Conservation (phyloP, 2,113 vertebrate genomes). For the Hippocampus abdominalis region DNA sequence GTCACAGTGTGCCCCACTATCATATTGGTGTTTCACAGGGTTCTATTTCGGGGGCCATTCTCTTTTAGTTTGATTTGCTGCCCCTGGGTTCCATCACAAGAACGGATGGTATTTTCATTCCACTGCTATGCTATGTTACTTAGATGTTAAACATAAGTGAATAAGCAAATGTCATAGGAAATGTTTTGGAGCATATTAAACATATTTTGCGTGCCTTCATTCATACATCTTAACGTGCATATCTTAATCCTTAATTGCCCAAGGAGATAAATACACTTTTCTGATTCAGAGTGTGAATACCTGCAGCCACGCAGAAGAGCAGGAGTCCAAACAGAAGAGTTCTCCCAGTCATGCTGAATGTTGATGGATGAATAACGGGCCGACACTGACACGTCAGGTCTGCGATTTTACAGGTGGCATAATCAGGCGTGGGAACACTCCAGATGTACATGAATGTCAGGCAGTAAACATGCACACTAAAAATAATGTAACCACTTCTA, state of each 20-base stretch:
- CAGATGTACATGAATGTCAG: constrained; percentile 39
- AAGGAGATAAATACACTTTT: background rate
- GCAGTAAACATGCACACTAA: constrained; percentile 11
- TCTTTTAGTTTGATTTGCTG: too few relatives aligned
- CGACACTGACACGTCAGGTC: constrained; percentile 7
- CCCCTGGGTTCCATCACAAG: too few relatives aligned
- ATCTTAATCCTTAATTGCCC: background rate
- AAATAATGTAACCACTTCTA: background rate
- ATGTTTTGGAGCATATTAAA: too few relatives aligned
- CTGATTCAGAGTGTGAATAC: constrained; percentile 27
- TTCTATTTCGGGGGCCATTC: too few relatives aligned
- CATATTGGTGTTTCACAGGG: too few relatives aligned
- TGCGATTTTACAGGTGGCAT: background rate
- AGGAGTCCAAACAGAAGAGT: constrained; percentile 54
- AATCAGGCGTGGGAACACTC: constrained; percentile 28
- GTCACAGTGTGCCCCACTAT: too few relatives aligned
- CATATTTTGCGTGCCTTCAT: too few relatives aligned
- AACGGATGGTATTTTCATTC: too few relatives aligned
- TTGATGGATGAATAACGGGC: constrained; percentile 36
- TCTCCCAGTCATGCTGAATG: constrained; percentile 50
- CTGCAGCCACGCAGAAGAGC: constrained; percentile 52
- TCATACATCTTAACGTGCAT: background rate
- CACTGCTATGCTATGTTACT: too few relatives aligned
- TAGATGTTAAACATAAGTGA: too few relatives aligned
- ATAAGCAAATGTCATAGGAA: too few relatives aligned